Evolutionary conservation across 1,140 invertebrate species (phyloP), one percentile per base, ranked within the genome.

Genomic region (Lasioglossum albipes): DNA sequence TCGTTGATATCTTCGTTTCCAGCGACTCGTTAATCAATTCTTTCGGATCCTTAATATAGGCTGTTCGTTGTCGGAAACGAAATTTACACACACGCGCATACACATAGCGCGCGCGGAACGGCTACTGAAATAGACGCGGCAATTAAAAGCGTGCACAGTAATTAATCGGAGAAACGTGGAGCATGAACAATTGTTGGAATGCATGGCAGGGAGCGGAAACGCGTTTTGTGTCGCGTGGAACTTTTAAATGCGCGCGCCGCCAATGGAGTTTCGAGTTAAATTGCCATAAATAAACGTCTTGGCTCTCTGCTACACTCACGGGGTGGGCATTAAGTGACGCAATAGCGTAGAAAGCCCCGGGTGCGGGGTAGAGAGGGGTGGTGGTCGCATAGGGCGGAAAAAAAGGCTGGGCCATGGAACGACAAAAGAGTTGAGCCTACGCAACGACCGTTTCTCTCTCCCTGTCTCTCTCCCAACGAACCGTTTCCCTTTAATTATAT

Each of bases 401-500:
- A 27, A 42, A 4, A 79, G 22, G 69, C 49, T 6, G n/a, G 13
- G 22, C 36, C 42, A 62, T 70, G 31, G n/a, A 7, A 16, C 45
- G 18, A 75, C 52, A 74, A 76, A 75, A 75, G 68, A 76, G 65
- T 73, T 57, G 22, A 45, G 54, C 57, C 59, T 69, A 70, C 36
- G 52, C n/a, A 27, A 42, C 66, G 70, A 2, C 41, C 13, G 16
- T 4, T 12, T 7, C 41, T 12, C 12, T 13, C 67, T 7, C 41
- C n/a, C n/a, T n/a, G n/a, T 4, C 20, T 7, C 41, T 12, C 12
- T 13, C 67, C 22, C 52, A 7, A 13, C 42, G 16, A 4, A 10
- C 16, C 5, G 45, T 68, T 59, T 54, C 61, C 74, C 78, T 87
- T 87, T 83, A 87, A 87, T 87, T 87, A 82, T 85, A 87, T 85